Base-by-base conservation (phyloP, 2,888 invertebrate species). In the Hydriomena furcata region DNA sequence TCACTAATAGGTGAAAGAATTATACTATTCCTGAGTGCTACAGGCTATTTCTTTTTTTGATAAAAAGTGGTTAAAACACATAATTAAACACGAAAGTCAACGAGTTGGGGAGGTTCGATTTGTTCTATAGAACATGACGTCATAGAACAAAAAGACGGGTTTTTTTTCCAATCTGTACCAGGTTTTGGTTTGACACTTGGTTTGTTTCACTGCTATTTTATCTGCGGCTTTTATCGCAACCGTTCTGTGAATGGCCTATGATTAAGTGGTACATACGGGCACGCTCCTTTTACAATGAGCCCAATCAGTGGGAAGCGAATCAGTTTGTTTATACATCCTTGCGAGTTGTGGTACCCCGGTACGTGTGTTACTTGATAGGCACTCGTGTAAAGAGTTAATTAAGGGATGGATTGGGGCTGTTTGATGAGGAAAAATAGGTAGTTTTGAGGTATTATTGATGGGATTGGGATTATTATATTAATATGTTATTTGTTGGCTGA, bases 251-350 rank as follows among this genome's bases (percentile, higher is more conserved):
- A 81, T 81, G 67, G 66, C 61, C 55, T 64, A 66, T 79, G 81
- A 82, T 82, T 81, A 79, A 74, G 67, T 63, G 67, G 63, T 55
- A 68, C 70, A 73, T 67, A 54, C 63, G 65, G 66, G 68, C n/a
- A n/a, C n/a, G n/a, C n/a, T 61, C 60, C 68, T 62, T 65, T 60
- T 68, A 84, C 82, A 83, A 82, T 82, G 74, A 73, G 65, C 65
- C 68, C 83, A 83, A 83, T 83, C 82, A 81, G 69, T 32, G 56
- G 63, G 65, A 68, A 71, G 69, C 70, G 70, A 73, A 48, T 44
- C 43, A 30, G 73, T 72, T 73, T 73, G 79, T 73, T 68, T 66
- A 63, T 61, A 63, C 58, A 51, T 57, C 46, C 49, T 62, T 53
- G 53, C 55, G 57, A 47, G 41, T 58, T 43, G 60, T 62, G 47